Percentiles rank a stretch among this genome's conserved stretches.
Conservation (phyloP, 2,888 invertebrate species). For the Branchipolynoe longqiensis region DNA sequence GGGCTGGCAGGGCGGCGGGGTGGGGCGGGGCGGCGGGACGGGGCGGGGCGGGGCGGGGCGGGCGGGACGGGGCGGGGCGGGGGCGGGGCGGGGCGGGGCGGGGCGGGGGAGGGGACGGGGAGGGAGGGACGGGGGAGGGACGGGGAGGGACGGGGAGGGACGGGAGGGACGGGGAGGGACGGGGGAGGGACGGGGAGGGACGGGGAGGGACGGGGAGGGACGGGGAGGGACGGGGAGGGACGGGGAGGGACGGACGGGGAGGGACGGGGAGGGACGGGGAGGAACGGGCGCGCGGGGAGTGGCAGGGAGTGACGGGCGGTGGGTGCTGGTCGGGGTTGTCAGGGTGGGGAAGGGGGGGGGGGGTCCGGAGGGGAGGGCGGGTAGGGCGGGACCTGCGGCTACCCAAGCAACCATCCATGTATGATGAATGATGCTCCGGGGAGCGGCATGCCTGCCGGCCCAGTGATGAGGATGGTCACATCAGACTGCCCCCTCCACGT, state of each 20-base stretch:
- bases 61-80: not conserved
- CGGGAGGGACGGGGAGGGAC: not conserved
- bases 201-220: not conserved
- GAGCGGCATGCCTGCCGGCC: not conserved
- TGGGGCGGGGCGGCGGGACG: not conserved
- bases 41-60: not conserved
- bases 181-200: not conserved
- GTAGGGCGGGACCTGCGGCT: not conserved
- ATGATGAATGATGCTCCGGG: constrained; percentile 3
- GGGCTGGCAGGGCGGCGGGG: too few species aligned
- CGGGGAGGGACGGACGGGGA: not conserved
- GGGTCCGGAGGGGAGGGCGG: not conserved
- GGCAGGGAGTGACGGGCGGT: not conserved
- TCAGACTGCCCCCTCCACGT: too few species aligned
- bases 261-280: not conserved
- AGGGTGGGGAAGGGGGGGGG: not conserved
- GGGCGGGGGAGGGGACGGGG: not conserved
- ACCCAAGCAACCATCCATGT: not conserved
- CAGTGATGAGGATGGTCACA: not conserved
- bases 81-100: not conserved
- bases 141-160: not conserved
- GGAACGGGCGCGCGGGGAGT: not conserved
- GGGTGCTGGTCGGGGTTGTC: not conserved
- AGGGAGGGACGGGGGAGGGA: not conserved
- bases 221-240: not conserved